phyloP scores from a whole-genome alignment of 2,888 invertebrate species.

The Eurytoma californica region DNA sequence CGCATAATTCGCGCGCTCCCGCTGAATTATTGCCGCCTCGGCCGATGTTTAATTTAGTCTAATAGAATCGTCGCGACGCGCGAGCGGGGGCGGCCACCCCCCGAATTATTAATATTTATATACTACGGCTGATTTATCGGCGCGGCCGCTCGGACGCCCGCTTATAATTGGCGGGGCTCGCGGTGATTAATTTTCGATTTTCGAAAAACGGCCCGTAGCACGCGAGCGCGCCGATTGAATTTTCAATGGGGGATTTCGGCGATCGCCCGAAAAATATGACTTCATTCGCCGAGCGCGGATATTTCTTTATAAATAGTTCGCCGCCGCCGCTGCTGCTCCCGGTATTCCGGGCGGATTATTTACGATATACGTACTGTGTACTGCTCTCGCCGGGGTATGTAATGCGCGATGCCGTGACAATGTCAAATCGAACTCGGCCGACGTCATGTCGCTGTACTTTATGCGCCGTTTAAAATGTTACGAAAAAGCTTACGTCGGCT shows the following conservation, averaged over 20 bases:
- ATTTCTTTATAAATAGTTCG: conserved; percentile 11
- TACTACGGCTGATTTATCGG: conserved; percentile 47
- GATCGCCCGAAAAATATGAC: conserved; percentile 14
- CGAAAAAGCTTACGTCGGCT: neutral
- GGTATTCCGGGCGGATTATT: conserved; percentile 21
- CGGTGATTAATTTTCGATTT: conserved; percentile 39
- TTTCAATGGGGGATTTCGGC: conserved; percentile 4
- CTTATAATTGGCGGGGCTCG: conserved; percentile 30
- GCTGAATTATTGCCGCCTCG: conserved; percentile 38
- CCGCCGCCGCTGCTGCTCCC: neutral
- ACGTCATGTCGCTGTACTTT: conserved; percentile 11
- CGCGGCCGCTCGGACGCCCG: conserved; percentile 4
- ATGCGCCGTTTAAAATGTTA: neutral
- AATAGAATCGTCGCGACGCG: conserved; percentile 53
- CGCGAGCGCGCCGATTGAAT: conserved; percentile 1
- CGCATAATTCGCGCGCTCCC: neutral
- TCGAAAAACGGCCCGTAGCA: conserved; percentile 38
- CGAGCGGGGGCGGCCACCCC: neutral
- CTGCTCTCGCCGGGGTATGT: neutral
- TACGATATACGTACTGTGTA: neutral
- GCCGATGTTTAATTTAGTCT: conserved; percentile 48
- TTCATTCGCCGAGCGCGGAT: neutral
- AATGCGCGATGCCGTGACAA: conserved; percentile 37
- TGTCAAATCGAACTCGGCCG: conserved; percentile 41
- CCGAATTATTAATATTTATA: conserved; percentile 51